Evolutionary conservation across 2,888 invertebrate species (phyloP).

Genomic region (Hypsopygia costalis): DNA sequence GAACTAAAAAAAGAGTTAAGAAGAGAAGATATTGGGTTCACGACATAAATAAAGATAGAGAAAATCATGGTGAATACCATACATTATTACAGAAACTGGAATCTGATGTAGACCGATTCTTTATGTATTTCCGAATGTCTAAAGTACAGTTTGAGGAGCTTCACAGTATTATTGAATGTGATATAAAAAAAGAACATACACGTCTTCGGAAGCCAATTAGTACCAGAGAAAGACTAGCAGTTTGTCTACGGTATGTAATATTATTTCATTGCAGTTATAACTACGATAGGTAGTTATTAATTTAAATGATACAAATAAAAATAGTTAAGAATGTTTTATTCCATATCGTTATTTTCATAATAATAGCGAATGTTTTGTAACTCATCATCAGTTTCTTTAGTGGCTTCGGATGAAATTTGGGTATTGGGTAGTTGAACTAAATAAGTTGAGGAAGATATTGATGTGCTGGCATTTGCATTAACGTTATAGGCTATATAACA

Average conservation of each 20-base stretch:
- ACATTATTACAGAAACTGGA: not conserved
- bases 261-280: not conserved
- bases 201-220: not conserved
- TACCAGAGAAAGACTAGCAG: conserved; percentile 1
- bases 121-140: conserved; percentile 3
- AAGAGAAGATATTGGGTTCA: not conserved
- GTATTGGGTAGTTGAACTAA: too few relatives aligned
- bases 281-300: not conserved
- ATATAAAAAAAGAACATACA: not conserved
- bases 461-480: too few relatives aligned
- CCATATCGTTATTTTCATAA: not conserved
- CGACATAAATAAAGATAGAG: not conserved
- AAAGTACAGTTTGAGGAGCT: not conserved
- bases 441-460: not conserved
- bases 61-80: not conserved
- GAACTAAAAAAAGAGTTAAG: not conserved
- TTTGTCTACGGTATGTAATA: not conserved
- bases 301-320: not conserved
- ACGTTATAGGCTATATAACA: too few relatives aligned
- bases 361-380: not conserved
- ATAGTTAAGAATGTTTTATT: not conserved
- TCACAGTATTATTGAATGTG: not conserved
- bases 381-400: not conserved
- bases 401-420: not conserved
- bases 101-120: conserved; percentile 1